Evolutionary conservation across 2,888 invertebrate species (phyloP), one percentile per base, ranked within the genome.

Genomic region (Unio pictorum): DNA sequence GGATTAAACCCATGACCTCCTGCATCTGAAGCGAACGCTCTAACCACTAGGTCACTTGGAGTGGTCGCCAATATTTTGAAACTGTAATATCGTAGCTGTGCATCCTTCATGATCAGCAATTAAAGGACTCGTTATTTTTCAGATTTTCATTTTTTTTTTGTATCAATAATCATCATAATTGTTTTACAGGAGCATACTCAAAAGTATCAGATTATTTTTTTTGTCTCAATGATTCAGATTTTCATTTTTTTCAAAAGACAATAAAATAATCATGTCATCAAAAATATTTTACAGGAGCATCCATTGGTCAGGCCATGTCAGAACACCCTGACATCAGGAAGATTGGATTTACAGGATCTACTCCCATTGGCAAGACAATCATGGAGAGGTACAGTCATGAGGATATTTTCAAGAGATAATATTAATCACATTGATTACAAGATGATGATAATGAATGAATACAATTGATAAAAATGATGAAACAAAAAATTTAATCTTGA

Each of bases 311-410:
- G 87, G 96, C 97, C 0, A 91, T 98, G 54, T 95, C 96, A 0
- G 94, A 94, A 80, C 98, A 98, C 90, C 94, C 94, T 0, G 91
- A 94, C 3, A 93, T 99, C 0, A 92, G 97, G 75, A 99, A 99
- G 88, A 91, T 99, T 0, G 98, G 98, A 3, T 99, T 99, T 90
- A 99, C 98, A 0, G 98, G 98, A 34, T 98, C 98, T 69, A 99
- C 98, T 0, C 94, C 94, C 77, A 93, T 98, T 64, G 98, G 98
- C 69, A 94, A 95, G 89, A 93, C 94, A 0, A 97, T 99, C 71
- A 98, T 99, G 98, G 94, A 93, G 85, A 94, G 91, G 91, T 91
- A 72, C 8, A 20, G n/a, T 45, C 11, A 54, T 17, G 23, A 20
- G 1, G n/a, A 11, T 45, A 45, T 20, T 26, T 54, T 64, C 26